Evolutionary conservation across 2,797 vertebrate genomes (phyloP), one percentile per base, ranked within the genome.

Genomic region (Sebastes jordani): DNA sequence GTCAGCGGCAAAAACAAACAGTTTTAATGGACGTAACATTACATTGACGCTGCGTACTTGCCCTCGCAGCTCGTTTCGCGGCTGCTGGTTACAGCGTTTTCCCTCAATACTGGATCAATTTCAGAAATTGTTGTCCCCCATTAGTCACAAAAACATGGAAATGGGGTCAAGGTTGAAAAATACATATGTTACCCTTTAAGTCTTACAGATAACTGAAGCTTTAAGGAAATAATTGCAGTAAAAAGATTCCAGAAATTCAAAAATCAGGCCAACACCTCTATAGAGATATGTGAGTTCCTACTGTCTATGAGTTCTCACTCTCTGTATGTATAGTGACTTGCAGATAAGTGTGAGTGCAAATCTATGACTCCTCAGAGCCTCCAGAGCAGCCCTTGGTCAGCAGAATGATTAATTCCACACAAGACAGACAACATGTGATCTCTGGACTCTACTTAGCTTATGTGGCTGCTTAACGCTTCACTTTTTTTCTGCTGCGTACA

Each of bases 391-490:
- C 72, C 78, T 89, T 54, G 76, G 78, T 95, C 93, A 93, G 94
- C 94, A 94, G 63, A 77, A 94, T 89, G 91, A 93, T 84, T 91
- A 87, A 91, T 82, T 81, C 81, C 86, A 88, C 82, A 78, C 77
- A 84, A 87, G 82, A 90, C 88, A 86, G 88, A 84, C 90, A 88
- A 83, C 93, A 93, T 92, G 93, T 94, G 93, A 94, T 93, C 92
- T 90, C 81, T 90, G 91, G 88, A 92, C 91, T 92, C 76, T 11
- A 78, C 80, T 77, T 64, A 68, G 88, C 87, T 79, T 66, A 73
- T 87, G 84, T 76, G 92, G 86, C 91, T 92, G 92, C 91, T 93
- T 92, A 80, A 91, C 76, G 73, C 87, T 60, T 89, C 86, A 89
- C 69, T 93, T 93, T 91, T 84, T 93, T 92, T 89, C 82, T 93